Evolutionary conservation across 1,140 invertebrate species (phyloP).

Genomic region (Lepidurus packardi): DNA sequence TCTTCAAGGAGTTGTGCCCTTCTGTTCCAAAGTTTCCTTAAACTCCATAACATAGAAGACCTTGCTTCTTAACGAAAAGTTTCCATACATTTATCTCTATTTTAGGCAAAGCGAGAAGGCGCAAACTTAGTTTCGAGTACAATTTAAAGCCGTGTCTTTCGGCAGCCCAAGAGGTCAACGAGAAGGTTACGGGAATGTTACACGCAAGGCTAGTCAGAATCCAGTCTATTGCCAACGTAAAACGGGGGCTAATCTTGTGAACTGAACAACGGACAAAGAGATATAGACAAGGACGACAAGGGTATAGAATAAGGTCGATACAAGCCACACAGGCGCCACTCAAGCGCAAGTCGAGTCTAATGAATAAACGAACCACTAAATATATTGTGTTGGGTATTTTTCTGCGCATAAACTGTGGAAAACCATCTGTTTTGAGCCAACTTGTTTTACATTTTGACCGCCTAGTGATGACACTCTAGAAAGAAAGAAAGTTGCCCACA

Average conservation of each 20-base stretch:
- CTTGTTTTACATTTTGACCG: too few species aligned
- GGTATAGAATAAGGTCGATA: not conserved
- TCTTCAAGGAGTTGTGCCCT: too few species aligned
- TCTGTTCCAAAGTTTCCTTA: too few species aligned
- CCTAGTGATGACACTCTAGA: too few species aligned
- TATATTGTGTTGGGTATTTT: not conserved
- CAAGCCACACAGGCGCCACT: conserved; percentile 18
- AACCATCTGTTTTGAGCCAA: not conserved
- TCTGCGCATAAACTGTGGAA: not conserved
- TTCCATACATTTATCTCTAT: not conserved
- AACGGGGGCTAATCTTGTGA: not conserved
- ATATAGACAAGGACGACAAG: not conserved
- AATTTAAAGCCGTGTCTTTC: not conserved
- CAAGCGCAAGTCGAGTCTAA: not conserved
- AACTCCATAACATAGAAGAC: too few species aligned
- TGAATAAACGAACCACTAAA: not conserved
- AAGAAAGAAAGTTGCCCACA: too few species aligned
- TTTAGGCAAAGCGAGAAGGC: not conserved
- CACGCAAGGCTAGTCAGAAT: not conserved
- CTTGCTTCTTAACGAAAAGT: not conserved
- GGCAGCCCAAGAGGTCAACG: not conserved
- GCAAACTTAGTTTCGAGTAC: not conserved
- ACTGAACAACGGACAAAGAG: not conserved
- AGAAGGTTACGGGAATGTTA: not conserved
- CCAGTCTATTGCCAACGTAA: not conserved